Evolutionary conservation across 2,888 invertebrate genomes (phyloP).

Genomic region (Sabatieria punctata): DNA sequence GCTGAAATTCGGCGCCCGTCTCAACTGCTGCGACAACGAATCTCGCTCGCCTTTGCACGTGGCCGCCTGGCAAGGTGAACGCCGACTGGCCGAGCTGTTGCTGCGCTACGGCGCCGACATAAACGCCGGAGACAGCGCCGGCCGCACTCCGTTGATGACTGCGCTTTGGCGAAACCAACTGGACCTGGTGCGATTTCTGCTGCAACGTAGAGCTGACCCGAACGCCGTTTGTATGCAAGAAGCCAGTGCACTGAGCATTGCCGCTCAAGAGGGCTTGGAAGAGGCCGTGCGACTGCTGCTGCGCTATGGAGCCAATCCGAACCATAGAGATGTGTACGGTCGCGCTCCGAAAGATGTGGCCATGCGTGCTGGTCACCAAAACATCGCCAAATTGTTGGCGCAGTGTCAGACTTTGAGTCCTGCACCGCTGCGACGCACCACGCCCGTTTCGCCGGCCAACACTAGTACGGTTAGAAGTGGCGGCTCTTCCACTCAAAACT

Average conservation of each 20-base stretch:
- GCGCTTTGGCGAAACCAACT: conserved; percentile 6
- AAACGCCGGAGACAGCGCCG: conserved; percentile 28
- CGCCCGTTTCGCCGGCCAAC: neutral
- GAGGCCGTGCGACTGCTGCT: conserved; percentile 58
- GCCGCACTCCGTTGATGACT: conserved; percentile 21
- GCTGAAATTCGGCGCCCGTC: conserved; percentile 45
- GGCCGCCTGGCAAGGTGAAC: conserved; percentile 42
- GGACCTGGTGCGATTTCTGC: neutral
- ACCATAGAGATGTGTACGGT: conserved; percentile 37
- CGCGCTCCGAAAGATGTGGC: conserved; percentile 55
- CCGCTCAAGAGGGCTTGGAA: conserved; percentile 86
- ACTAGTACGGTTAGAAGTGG: neutral
- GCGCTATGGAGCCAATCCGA: conserved; percentile 35
- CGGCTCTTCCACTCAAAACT: conserved; percentile 22
- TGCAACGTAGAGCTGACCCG: conserved; percentile 1
- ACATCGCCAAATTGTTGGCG: conserved; percentile 44
- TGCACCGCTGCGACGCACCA: conserved; percentile 10
- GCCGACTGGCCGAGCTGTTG: conserved; percentile 38
- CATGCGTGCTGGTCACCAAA: conserved; percentile 70
- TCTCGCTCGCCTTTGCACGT: conserved; percentile 13
- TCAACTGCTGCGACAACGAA: conserved; percentile 16
- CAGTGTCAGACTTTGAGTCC: conserved; percentile 6
- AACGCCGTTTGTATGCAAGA: conserved; percentile 40
- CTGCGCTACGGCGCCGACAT: conserved; percentile 10
- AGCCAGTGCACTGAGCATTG: conserved; percentile 78